Conservation (phyloP, 30 jellyfish, hydroid and myxozoan species). For the Mastigias papua region DNA sequence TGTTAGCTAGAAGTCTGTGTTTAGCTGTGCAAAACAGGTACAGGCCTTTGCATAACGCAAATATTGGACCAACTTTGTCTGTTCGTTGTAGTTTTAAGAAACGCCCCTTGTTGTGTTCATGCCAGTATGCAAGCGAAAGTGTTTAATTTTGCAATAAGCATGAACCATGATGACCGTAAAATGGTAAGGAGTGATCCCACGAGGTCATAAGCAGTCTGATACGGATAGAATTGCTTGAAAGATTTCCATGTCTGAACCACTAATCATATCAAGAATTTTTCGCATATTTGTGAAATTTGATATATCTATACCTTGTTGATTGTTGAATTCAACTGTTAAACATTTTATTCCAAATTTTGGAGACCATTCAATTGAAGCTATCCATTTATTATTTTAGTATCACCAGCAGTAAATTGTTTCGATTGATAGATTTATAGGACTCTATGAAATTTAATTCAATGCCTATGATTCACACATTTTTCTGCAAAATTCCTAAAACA, state of each 20-base stretch:
- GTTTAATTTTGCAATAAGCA: no score
- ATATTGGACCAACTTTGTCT: conserved; percentile 2
- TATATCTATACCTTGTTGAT: neutral
- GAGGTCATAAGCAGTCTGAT: no score
- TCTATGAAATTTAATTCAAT: no score
- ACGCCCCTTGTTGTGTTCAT: neutral
- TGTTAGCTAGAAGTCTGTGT: neutral
- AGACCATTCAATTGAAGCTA: no score
- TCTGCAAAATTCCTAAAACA: no score
- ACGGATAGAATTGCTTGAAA: neutral
- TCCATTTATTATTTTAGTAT: no score
- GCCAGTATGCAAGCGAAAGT: neutral
- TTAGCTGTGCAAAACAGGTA: conserved; percentile 8
- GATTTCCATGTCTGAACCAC: neutral
- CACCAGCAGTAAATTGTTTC: no score
- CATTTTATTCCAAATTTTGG: neutral
- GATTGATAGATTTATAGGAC: no score
- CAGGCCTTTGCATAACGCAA: neutral
- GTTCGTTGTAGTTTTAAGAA: neutral
- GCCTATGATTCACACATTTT: no score
- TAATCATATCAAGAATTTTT: neutral
- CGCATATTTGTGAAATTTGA: neutral
- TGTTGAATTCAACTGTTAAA: neutral
- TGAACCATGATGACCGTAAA: no score
- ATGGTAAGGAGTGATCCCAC: no score